Evolutionary conservation across 2,888 invertebrate genomes (phyloP), one percentile per base, ranked within the genome.

Genomic region (Nycteola revayana): DNA sequence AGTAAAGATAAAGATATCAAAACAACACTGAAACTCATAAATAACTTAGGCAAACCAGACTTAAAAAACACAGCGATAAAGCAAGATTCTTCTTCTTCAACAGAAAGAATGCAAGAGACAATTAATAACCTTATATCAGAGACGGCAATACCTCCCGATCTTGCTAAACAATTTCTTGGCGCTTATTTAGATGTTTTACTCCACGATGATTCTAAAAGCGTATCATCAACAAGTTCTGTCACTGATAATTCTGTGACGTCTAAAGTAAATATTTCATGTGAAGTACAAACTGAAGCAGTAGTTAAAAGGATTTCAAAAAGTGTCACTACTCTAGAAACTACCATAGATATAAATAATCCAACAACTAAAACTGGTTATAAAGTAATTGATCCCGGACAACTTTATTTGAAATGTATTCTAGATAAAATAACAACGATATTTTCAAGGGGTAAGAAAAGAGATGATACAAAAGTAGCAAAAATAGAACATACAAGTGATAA

Each of bases 81-180:
- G n/a, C 64, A 70, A 1, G 60, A 54, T 29, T 70, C 73, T 1
- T 65, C 62, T 41, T 75, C 77, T 1, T 77, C 75, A 0, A 60
- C 71, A 2, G 80, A 81, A 33, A 59, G 75, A 49, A 69, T 81
- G 49, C 75, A 82, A 42, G 74, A 81, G 7, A 75, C 77, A 3
- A 69, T 85, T 2, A 72, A 80, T 22, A 67, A 66, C 46, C 66
- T 85, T 2, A 69, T 82, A 10, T 77, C 71, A 38, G 78, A 84
- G 14, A 68, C 75, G 1, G 50, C 68, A 0, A 60, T 83, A 32
- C 64, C 81, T 5, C 60, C 71, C 1, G 69, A 68, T 35, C 36
- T 80, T 1, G 80, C 80, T 1, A 81, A 75, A 49, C 80, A 80
- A 10, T 74, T 84, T 17, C 45, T 85, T 3, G 64, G 60, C 8